Evolutionary conservation across 2,888 invertebrate species (phyloP).

Genomic region (Agriotes lineatus): DNA sequence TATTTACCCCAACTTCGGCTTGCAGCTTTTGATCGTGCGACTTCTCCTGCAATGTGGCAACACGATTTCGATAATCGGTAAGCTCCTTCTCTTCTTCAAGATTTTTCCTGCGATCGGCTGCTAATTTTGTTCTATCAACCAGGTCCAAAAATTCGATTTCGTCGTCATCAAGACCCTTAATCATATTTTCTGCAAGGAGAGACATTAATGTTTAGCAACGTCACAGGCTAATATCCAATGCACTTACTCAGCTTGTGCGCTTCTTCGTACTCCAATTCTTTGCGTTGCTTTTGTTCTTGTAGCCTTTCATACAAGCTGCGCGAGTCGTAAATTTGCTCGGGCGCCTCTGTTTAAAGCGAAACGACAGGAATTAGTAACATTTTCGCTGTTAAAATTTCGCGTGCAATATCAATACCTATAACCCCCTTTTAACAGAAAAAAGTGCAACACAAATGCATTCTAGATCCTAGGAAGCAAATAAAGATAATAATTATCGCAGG

Average conservation of each 20-base stretch:
- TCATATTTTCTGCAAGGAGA: slow-evolving; percentile 80
- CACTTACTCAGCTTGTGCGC: slow-evolving; percentile 95
- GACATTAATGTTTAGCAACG: too few species aligned
- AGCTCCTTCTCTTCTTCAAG: slow-evolving; percentile 88
- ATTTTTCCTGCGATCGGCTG: slow-evolving; percentile 86
- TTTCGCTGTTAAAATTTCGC: too few species aligned
- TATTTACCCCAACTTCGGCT: slow-evolving; percentile 69
- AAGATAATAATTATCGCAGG: too few species aligned
- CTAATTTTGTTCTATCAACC: slow-evolving; percentile 88
- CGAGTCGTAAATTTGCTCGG: slow-evolving; percentile 86
- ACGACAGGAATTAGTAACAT: too few species aligned
- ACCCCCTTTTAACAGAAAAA: too few species aligned
- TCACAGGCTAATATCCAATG: too few species aligned
- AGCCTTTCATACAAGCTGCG: slow-evolving; percentile 92
- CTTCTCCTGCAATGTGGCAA: slow-evolving; percentile 77
- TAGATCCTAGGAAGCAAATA: too few species aligned
- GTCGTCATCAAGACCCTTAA: slow-evolving; percentile 94
- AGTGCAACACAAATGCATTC: too few species aligned
- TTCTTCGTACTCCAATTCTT: slow-evolving; percentile 95
- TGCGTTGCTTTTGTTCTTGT: slow-evolving; percentile 92
- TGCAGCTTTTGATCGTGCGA: slow-evolving; percentile 76
- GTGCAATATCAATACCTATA: too few species aligned
- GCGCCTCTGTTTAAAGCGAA: slow-evolving; percentile 87
- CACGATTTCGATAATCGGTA: slow-evolving; percentile 83
- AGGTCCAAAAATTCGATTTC: slow-evolving; percentile 95